Conservation (phyloP, 2,888 invertebrate genomes). For the Thysanoteuthis rhombus region DNA sequence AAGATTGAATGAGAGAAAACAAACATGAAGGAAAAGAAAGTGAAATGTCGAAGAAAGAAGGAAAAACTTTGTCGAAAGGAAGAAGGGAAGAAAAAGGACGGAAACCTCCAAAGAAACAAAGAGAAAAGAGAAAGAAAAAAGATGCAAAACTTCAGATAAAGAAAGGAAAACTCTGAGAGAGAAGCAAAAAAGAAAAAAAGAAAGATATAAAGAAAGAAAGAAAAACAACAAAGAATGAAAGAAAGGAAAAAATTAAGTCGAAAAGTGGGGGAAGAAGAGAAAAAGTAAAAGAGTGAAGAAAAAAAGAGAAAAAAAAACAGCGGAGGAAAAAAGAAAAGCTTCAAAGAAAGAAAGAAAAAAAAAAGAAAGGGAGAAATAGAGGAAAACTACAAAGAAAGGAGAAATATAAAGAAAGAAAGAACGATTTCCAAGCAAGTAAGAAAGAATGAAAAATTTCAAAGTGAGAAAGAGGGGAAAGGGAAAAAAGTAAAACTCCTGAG, state of each 20-base stretch:
- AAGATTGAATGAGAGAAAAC: not conserved
- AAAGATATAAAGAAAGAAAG: not conserved
- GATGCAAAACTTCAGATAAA: not conserved
- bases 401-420: too few relatives aligned
- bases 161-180: fast-evolving
- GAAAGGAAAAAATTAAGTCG: not conserved
- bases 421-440: too few relatives aligned
- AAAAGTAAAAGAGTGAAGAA: not conserved
- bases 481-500: too few relatives aligned
- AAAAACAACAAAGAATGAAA: not conserved
- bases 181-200: not conserved
- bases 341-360: too few relatives aligned
- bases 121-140: not conserved
- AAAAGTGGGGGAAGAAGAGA: not conserved
- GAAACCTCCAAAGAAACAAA: not conserved
- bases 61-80: too few relatives aligned
- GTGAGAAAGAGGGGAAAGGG: too few relatives aligned
- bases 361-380: too few relatives aligned
- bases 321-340: too few relatives aligned
- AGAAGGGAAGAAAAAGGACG: not conserved
- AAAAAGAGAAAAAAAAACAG: not conserved
- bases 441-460: too few relatives aligned
- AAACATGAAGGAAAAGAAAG: not conserved
- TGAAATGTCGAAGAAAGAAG: not conserved
- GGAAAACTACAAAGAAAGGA: too few relatives aligned